Evolutionary conservation across 2,888 invertebrate genomes (phyloP), one percentile per base, ranked within the genome.

Genomic region (Aquatica leii): DNA sequence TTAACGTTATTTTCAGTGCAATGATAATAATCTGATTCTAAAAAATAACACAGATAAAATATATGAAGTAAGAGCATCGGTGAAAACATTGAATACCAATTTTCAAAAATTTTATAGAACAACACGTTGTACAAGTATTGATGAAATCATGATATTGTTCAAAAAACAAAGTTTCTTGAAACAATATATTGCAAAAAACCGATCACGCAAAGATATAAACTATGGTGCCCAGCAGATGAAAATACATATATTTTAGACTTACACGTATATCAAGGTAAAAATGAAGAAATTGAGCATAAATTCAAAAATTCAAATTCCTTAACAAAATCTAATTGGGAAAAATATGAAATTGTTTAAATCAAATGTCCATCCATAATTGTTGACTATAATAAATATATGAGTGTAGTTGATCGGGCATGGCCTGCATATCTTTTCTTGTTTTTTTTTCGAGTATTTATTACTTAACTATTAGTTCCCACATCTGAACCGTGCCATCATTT

Each of bases 221-320:
- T 15, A 14, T 41, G 41, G 41, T 41, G 15, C 41, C 41, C 14
- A 21, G 20, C 35, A 40, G 14, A 66, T 52, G 9, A 56, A 62
- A 62, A 54, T 52, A 17, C 59, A 41, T 68, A n/a, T 50, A 54
- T 66, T 9, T 59, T 46, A 34, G 49, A 48, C 59, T 37, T 60
- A 55, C n/a, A n/a, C n/a, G 59, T 69, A 24, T 69, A 70, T 52
- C 69, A 69, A 56, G 66, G 69, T 31, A 66, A 69, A 66, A 59
- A 69, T 64, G 68, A 69, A 61, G 48, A 55, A 15, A 12, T 57
- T 20, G 48, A 62, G 51, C 14, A 56, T 37, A 57, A 68, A 59
- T 66, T 66, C 59, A 12, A 56, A 62, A 15, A 65, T 41, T 69
- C 41, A 66, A 63, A 63, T 20, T 21, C 24, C 17, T 31, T 68